phyloP scores from a whole-genome alignment of 1,140 invertebrate species.

The Ptiloglossa arizonensis region DNA sequence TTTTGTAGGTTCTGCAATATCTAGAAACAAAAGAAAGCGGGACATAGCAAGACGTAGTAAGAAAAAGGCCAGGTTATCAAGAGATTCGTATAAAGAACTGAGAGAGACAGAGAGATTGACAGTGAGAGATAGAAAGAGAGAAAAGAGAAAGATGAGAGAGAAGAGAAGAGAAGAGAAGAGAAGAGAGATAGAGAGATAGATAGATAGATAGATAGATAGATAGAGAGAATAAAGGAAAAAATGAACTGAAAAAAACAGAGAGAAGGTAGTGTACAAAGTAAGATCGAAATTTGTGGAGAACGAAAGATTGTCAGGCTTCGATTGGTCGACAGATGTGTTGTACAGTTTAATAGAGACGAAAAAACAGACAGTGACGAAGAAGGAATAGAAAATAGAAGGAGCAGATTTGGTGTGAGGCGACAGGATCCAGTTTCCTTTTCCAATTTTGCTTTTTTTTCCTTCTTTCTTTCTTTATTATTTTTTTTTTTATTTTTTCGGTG shows the following conservation, averaged over 20 bases:
- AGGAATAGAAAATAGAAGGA: slow-evolving; percentile 31
- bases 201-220: slow-evolving; percentile 35
- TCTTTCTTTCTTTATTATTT: neutral
- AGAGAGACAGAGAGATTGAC: slow-evolving; percentile 51
- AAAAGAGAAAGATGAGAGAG: slow-evolving; percentile 49
- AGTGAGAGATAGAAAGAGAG: slow-evolving; percentile 65
- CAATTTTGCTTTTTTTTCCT: neutral
- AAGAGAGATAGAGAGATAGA: slow-evolving; percentile 31
- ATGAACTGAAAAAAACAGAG: slow-evolving; percentile 2
- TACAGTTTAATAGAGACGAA: neutral
- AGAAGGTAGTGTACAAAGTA: slow-evolving; percentile 18
- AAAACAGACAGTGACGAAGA: neutral
- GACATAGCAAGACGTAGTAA: slow-evolving; percentile 83
- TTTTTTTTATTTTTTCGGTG: neutral
- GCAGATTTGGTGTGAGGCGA: slow-evolving; percentile 17
- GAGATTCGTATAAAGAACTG: slow-evolving; percentile 61
- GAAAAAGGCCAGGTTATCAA: slow-evolving; percentile 77
- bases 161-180: slow-evolving; percentile 56
- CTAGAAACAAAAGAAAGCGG: slow-evolving; percentile 93
- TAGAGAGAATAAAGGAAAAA: neutral
- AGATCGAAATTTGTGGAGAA: slow-evolving; percentile 11
- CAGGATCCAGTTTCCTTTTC: slow-evolving; percentile 12
- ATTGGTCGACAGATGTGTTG: slow-evolving; percentile 11
- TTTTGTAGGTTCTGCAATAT: slow-evolving; percentile 98
- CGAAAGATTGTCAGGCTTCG: neutral